phyloP scores from a whole-genome alignment of 2,888 invertebrate genomes.

The Lasioglossum pauxillum region DNA sequence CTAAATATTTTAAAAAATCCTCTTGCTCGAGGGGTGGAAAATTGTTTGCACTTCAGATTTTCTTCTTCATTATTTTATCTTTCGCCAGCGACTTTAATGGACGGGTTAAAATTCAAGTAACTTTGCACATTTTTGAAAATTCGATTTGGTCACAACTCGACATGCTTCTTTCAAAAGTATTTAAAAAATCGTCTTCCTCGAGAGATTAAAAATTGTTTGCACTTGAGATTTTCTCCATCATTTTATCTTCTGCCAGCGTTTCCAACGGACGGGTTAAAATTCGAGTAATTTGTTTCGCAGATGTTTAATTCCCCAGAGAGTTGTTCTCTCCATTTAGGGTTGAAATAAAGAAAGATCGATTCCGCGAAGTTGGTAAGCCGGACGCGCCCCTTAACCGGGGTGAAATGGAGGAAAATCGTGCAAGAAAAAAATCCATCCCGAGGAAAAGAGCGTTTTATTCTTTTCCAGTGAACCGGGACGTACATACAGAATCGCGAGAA shows the following conservation, averaged over 20 bases:
- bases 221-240: background rate
- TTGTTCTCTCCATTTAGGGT: background rate
- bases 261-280: background rate
- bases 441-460: background rate
- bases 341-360: background rate
- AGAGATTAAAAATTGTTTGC: background rate
- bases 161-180: background rate
- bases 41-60: background rate
- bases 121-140: background rate
- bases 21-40: no score
- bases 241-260: background rate
- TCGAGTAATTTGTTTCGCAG: background rate
- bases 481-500: background rate
- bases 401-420: background rate
- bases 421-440: background rate
- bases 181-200: background rate
- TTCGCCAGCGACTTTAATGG: background rate
- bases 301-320: no score
- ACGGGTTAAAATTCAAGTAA: background rate
- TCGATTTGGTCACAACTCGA: no score
- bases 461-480: slow-evolving; percentile 2
- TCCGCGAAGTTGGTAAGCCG: background rate
- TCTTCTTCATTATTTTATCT: background rate
- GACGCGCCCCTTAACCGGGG: background rate
- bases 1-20: no score